Percentiles rank a stretch among this genome's conserved stretches.
These are phyloP conservation scores for Tauraco erythrolophus DNA, from an alignment of 2,113 vertebrate species.

Conservation along the genomic window DNA sequence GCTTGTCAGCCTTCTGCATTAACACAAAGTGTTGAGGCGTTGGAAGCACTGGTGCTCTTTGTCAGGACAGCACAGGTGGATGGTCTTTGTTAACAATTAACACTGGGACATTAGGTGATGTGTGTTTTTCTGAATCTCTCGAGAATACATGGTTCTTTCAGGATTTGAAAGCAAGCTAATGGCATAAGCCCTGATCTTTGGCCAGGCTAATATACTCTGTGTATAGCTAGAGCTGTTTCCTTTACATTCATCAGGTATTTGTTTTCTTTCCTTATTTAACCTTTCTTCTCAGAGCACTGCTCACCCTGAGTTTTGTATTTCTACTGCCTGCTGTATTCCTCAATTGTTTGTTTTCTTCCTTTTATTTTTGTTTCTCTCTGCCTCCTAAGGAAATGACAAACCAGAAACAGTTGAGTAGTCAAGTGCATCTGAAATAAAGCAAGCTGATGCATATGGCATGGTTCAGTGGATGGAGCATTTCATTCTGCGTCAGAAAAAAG, in stretches of 20 bases:
- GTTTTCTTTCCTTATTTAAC: not conserved
- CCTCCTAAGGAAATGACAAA: conserved; percentile 34
- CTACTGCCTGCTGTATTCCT: not conserved
- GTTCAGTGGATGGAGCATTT: conserved; percentile 22
- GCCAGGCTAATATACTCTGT: not conserved
- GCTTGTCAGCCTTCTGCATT: not conserved
- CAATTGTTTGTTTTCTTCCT: not conserved
- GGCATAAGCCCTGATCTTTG: not conserved
- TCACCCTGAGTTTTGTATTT: not conserved
- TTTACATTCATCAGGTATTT: not conserved
- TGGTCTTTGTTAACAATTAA: not conserved
- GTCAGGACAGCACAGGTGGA: not conserved
- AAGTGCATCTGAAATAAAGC: conserved; percentile 35
- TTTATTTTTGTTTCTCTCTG: not conserved
- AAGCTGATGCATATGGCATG: not conserved
- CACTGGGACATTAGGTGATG: not conserved
- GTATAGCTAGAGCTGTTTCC: not conserved
- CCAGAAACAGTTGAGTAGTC: conserved; percentile 25
- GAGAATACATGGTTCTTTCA: not conserved
- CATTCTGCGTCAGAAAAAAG: not conserved
- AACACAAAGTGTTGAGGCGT: too few species aligned
- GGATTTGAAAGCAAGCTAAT: not conserved
- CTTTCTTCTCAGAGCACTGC: not conserved
- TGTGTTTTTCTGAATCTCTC: not conserved
- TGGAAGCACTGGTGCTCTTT: not conserved